A percentile compares a stretch with the other conserved stretches of the same genome.
phyloP scores from a whole-genome alignment of 2,888 invertebrate species.

The Dryomyza anilis region DNA sequence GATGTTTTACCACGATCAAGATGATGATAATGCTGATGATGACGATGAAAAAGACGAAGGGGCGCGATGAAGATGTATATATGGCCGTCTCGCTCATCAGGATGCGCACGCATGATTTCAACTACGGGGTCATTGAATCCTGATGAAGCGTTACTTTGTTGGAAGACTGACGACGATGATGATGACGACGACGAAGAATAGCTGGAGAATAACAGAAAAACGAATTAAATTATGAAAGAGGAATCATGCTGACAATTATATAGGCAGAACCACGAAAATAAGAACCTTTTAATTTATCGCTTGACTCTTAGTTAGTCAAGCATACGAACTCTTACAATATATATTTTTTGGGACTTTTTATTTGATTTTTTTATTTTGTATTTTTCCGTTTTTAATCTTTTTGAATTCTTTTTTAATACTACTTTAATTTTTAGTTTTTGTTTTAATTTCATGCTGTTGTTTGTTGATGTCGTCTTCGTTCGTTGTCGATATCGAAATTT shows the following conservation, averaged over 20 bases:
- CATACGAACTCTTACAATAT: too few relatives aligned
- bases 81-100: neutral
- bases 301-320: constrained; percentile 13
- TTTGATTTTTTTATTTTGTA: too few relatives aligned
- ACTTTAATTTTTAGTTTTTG: neutral
- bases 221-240: neutral
- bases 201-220: neutral
- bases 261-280: neutral
- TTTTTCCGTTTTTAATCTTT: too few relatives aligned
- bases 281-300: constrained; percentile 14
- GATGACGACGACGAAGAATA: neutral
- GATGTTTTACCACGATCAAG: too few relatives aligned
- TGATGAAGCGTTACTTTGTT: neutral
- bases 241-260: neutral
- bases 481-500: neutral
- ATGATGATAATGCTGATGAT: too few relatives aligned
- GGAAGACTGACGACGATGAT: neutral
- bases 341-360: too few relatives aligned
- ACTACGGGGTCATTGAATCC: constrained; percentile 24
- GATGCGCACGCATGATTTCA: constrained; percentile 21
- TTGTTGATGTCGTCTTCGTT: neutral
- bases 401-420: too few relatives aligned
- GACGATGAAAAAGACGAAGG: too few relatives aligned
- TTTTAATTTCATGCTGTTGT: neutral
- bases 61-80: too few relatives aligned